These are phyloP conservation scores for Drosophila maculinotata DNA, from an alignment of 2,888 invertebrate genomes.

Conservation along the genomic window DNA sequence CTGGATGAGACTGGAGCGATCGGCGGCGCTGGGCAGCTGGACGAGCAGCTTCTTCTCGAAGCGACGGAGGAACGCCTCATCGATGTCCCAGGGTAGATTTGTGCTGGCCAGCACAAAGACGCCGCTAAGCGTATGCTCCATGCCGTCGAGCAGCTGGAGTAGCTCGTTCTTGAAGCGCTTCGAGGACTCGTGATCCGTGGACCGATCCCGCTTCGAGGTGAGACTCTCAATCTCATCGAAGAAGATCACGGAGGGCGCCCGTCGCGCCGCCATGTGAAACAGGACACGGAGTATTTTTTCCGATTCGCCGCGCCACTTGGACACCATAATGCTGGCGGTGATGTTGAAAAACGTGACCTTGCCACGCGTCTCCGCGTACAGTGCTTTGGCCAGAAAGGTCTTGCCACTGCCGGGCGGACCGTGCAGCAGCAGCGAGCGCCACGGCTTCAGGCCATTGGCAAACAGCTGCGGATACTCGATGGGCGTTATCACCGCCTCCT, in stretches of 20 bases:
- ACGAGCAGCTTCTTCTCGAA: constrained; percentile 95
- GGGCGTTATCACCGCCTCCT: constrained; percentile 95
- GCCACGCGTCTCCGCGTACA: constrained; percentile 90
- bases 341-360: constrained; percentile 95
- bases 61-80: constrained; percentile 93
- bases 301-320: constrained; percentile 98
- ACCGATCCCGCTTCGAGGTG: constrained; percentile 88
- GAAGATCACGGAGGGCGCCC: constrained; percentile 96
- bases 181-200: constrained; percentile 93
- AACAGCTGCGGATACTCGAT: constrained; percentile 90
- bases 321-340: constrained; percentile 94
- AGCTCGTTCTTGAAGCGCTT: constrained; percentile 95
- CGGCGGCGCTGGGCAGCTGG: constrained; percentile 89
- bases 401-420: constrained; percentile 91
- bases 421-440: constrained; percentile 91
- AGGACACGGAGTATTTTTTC: constrained; percentile 95
- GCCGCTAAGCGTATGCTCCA: constrained; percentile 87
- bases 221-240: constrained; percentile 96
- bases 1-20: constrained; percentile 89
- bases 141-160: constrained; percentile 94
- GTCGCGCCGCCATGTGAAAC: constrained; percentile 93
- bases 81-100: constrained; percentile 97
- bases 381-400: constrained; percentile 94
- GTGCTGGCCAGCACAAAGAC: constrained; percentile 93
- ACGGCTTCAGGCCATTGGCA: constrained; percentile 89